phyloP scores from a whole-genome alignment of 2,888 invertebrate species.

The Hirtodrosophila cameraria region DNA sequence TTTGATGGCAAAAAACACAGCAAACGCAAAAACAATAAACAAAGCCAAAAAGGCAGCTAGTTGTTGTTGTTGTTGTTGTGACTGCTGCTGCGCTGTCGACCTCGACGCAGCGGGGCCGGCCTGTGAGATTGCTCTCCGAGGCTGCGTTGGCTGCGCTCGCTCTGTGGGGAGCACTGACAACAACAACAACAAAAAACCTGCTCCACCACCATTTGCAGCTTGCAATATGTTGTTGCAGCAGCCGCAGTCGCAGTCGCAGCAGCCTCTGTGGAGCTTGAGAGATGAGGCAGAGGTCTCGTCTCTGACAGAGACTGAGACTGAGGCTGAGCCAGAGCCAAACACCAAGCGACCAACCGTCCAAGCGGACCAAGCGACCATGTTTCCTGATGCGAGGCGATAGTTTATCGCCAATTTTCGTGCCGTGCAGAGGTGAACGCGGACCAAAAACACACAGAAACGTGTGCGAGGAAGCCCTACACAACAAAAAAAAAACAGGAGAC shows the following conservation, averaged over 20 bases:
- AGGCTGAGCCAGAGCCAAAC: conserved; percentile 43
- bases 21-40: conserved; percentile 71
- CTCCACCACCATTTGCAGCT: conserved; percentile 76
- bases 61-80: conserved; percentile 36
- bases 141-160: conserved; percentile 59
- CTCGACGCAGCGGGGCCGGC: conserved; percentile 53
- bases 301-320: not conserved
- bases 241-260: conserved; percentile 35
- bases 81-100: conserved; percentile 35
- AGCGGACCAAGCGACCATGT: conserved; percentile 79
- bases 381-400: conserved; percentile 84
- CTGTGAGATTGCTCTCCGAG: conserved; percentile 63
- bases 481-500: conserved; percentile 16
- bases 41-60: conserved; percentile 50
- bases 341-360: conserved; percentile 60
- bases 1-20: conserved; percentile 61
- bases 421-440: conserved; percentile 84
- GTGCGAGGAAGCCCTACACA: conserved; percentile 57
- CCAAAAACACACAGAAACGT: too few relatives aligned
- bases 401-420: conserved; percentile 85
- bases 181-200: conserved; percentile 57
- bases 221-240: conserved; percentile 48
- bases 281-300: conserved; percentile 8
- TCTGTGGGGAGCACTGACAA: conserved; percentile 48
- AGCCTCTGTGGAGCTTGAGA: conserved; percentile 24